Percentiles rank a stretch among this genome's conserved stretches.
Conservation (phyloP, 2,888 invertebrate genomes). For the Opisthograptis luteolata region DNA sequence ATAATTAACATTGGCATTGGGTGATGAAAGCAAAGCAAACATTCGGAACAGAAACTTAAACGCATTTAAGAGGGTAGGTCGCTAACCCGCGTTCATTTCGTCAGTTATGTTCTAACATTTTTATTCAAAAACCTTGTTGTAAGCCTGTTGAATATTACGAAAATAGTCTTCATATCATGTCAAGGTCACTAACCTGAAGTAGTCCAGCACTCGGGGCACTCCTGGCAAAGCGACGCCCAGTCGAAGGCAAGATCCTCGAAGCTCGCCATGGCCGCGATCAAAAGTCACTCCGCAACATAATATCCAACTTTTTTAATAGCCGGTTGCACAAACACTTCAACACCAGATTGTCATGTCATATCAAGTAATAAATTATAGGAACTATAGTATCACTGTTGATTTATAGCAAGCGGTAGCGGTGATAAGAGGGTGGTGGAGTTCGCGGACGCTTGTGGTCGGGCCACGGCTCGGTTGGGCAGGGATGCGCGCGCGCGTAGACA, state of each 20-base stretch:
- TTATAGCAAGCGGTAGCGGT: conserved; percentile 23
- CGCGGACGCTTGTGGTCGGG: conserved; percentile 45
- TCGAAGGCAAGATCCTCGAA: conserved; percentile 87
- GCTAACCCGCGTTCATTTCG: conserved; percentile 1
- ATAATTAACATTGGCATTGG: too few relatives aligned
- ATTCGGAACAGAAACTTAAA: too few relatives aligned
- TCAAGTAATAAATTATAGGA: conserved; percentile 12
- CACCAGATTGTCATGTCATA: conserved; percentile 44
- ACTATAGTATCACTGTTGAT: conserved; percentile 31
- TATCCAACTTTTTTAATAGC: conserved; percentile 47
- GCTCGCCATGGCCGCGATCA: conserved; percentile 83
- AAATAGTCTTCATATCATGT: not conserved
- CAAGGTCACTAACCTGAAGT: conserved; percentile 81
- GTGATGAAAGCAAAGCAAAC: too few relatives aligned
- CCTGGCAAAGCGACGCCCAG: conserved; percentile 86
- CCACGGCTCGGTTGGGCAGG: conserved; percentile 37
- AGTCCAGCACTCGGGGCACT: conserved; percentile 86
- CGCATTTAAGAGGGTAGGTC: conserved; percentile 19
- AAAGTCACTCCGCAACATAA: conserved; percentile 55
- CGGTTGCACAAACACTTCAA: conserved; percentile 63
- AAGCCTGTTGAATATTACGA: not conserved
- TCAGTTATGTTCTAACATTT: not conserved
- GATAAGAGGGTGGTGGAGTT: conserved; percentile 46
- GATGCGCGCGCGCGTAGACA: conserved; percentile 66
- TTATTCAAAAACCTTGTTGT: not conserved